Base-by-base conservation (phyloP, 2,797 vertebrate species). In the Smutsia temminckii region DNA sequence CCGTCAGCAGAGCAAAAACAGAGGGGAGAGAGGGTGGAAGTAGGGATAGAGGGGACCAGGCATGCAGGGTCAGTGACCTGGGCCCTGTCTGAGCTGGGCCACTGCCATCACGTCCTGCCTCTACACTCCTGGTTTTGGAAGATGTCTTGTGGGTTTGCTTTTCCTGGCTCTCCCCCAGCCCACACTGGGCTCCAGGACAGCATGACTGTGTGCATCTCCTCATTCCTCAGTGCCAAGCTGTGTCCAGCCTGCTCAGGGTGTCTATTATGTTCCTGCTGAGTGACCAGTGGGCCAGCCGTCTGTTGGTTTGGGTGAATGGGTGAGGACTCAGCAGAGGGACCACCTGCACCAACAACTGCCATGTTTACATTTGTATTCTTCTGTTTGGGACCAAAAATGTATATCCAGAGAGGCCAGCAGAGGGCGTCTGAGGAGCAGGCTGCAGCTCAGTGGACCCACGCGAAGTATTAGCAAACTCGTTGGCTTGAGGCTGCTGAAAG, bases 401-500 rank as follows among this genome's bases (percentile, higher is more conserved):
- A 46, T 46, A 27, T n/a, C 17, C 2, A 27, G 71, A 20, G 85
- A 53, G 88, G 61, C 97, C 98, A 91, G 98, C 89, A 98, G 98
- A 98, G 98, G 98, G 98, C 72, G 91, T 25, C 71, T 51, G 92
- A 84, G 78, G 68, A 10, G 63, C 74, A 8, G 61, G n/a, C 32
- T 46, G 3, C 40, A 4, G 2, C 68, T 25, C 25, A 2, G 11
- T 0, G 23, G 68, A n/a, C 64, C 27, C 29, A 0, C 10, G 42
- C 8, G 32, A 3, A 37, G n/a, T 1, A 0, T 3, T 11, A 0
- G 14, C 25, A 4, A 9, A 13, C 51, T 23, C 10, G 0, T 0
- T 0, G 23, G 21, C 75, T 13, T 16, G 27, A 4, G 18, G 85
- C 46, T 68, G 23, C 71, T 27, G 64, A 23, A 57, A 11, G 14